Percentiles rank a stretch among this genome's conserved stretches.
These are phyloP conservation scores for Myrmecobius fasciatus DNA, from an alignment of 2,113 vertebrate genomes.

Conservation along the genomic window DNA sequence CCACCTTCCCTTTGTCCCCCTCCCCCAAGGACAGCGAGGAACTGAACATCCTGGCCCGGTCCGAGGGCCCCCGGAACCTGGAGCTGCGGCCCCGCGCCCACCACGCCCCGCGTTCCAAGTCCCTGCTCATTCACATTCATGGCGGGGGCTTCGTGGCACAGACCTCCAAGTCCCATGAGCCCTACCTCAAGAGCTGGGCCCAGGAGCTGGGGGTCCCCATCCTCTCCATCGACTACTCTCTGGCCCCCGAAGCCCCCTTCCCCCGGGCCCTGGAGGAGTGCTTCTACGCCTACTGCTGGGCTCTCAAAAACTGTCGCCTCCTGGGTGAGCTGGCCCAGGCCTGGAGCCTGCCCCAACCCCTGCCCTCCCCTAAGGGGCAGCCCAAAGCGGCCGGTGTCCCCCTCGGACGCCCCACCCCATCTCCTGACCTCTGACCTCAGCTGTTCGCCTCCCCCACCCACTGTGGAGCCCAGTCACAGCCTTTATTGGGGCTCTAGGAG, in stretches of 20 bases:
- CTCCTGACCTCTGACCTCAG: not conserved
- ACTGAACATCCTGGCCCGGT: conserved; percentile 84
- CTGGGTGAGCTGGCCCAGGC: conserved; percentile 83
- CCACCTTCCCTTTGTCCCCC: not conserved
- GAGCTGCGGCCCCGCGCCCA: conserved; percentile 86
- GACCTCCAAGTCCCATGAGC: conserved; percentile 95
- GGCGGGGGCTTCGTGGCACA: conserved; percentile 95
- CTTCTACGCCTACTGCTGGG: conserved; percentile 96
- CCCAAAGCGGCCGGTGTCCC: no score
- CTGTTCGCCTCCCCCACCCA: not conserved
- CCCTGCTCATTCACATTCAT: conserved; percentile 90
- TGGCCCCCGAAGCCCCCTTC: conserved; percentile 93
- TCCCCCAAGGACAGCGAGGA: conserved; percentile 88
- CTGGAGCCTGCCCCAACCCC: no score
- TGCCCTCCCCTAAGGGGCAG: no score
- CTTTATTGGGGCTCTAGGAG: no score
- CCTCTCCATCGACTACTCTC: conserved; percentile 93
- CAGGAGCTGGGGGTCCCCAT: conserved; percentile 91
- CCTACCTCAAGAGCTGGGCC: conserved; percentile 93
- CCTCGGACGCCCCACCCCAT: not conserved
- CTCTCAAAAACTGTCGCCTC: conserved; percentile 88
- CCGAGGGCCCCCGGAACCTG: conserved; percentile 86
- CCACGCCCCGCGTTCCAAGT: conserved; percentile 83
- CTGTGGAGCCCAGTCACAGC: not conserved
- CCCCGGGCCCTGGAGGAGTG: conserved; percentile 94